These are phyloP conservation scores for Zootoca vivipara DNA, from an alignment of 2,113 vertebrate species.

Conservation along the genomic window DNA sequence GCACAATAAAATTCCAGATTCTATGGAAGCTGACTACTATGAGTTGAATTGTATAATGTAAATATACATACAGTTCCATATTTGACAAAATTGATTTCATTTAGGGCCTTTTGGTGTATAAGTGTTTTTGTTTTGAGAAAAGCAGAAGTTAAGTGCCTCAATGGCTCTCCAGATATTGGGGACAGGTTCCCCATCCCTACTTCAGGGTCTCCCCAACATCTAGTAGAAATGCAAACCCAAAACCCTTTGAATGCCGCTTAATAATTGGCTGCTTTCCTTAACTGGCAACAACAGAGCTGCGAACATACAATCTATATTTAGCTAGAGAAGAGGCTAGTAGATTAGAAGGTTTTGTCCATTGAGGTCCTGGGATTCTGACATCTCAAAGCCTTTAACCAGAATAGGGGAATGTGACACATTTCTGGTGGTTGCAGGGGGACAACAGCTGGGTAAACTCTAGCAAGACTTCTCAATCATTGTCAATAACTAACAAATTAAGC, in stretches of 20 bases:
- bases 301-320: background rate
- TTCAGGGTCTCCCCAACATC: background rate
- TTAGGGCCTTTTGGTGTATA: background rate
- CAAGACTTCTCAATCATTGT: background rate
- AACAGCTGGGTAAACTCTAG: background rate
- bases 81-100: background rate
- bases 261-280: background rate
- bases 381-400: slow-evolving; percentile 2
- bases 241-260: background rate
- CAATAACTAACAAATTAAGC: background rate
- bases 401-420: background rate
- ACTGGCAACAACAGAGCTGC: background rate
- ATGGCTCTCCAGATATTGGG: background rate
- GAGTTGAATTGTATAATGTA: background rate
- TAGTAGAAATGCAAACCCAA: background rate
- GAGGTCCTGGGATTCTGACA: background rate
- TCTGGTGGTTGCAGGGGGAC: background rate
- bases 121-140: background rate
- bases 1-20: background rate
- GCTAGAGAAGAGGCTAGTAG: background rate
- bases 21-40: background rate
- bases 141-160: background rate
- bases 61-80: background rate
- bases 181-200: background rate
- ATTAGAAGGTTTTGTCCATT: background rate